These are phyloP conservation scores for Leuciscus idus DNA, from an alignment of 2,113 vertebrate genomes.

Conservation along the genomic window DNA sequence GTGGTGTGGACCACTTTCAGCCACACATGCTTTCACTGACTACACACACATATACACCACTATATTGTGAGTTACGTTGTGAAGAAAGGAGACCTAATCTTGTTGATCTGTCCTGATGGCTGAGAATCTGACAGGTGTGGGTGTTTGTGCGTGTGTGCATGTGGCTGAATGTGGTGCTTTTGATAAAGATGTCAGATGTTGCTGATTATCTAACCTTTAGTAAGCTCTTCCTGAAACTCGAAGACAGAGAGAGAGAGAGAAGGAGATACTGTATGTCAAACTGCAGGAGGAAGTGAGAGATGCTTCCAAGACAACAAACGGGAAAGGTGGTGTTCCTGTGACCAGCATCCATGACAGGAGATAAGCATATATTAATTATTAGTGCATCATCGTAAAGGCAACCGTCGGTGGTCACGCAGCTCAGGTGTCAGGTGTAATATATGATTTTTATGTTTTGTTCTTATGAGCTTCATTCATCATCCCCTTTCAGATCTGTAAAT, in stretches of 20 bases:
- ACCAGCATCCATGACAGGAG: neutral
- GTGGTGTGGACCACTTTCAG: slow-evolving; percentile 43
- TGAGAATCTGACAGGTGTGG: slow-evolving; percentile 45
- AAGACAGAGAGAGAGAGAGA: slow-evolving; percentile 8
- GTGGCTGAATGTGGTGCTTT: slow-evolving; percentile 39
- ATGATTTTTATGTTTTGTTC: slow-evolving; percentile 1
- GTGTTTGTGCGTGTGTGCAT: slow-evolving; percentile 41
- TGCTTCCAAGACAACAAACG: neutral
- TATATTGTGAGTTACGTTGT: neutral
- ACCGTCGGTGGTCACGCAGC: neutral
- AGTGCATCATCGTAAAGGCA: neutral
- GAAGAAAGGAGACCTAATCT: slow-evolving; percentile 36
- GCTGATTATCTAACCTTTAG: slow-evolving; percentile 72
- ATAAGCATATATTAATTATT: slow-evolving; percentile 14
- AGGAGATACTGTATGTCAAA: slow-evolving; percentile 7
- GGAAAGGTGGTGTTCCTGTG: neutral
- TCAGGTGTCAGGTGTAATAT: neutral
- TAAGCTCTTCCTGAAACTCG: slow-evolving; percentile 63
- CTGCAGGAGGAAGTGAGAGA: slow-evolving; percentile 4
- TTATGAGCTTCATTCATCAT: neutral
- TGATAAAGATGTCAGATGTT: slow-evolving; percentile 72
- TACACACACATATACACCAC: slow-evolving; percentile 53
- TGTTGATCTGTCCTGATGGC: slow-evolving; percentile 43
- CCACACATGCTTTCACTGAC: neutral
- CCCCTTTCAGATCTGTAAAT: slow-evolving; percentile 5